Percentiles rank a stretch among this genome's conserved stretches.
Conservation (phyloP, 2,797 vertebrate genomes). For the Schizopygopsis malacanthus region DNA sequence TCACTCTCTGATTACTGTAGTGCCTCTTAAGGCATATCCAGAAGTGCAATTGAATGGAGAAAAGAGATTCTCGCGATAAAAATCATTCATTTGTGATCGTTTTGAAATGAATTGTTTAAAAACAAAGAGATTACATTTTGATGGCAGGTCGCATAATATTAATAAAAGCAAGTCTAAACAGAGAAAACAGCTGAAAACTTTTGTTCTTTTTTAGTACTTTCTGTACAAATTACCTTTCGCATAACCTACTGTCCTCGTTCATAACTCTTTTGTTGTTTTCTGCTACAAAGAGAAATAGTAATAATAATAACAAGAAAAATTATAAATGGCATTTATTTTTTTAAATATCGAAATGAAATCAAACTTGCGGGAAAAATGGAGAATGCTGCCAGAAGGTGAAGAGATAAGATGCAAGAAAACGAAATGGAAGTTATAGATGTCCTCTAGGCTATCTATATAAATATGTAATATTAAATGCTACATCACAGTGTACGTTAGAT, state of each 20-base stretch:
- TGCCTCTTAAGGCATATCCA: conserved; percentile 43
- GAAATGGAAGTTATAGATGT: conserved; percentile 76
- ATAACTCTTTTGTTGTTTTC: conserved; percentile 19
- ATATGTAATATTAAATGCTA: conserved; percentile 75
- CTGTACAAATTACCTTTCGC: neutral
- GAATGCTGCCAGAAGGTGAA: conserved; percentile 74
- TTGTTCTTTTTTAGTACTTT: neutral
- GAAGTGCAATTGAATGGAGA: conserved; percentile 46
- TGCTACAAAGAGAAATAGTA: conserved; percentile 25
- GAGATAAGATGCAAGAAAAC: conserved; percentile 73
- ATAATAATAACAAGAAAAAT: conserved; percentile 54
- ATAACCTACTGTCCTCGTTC: neutral
- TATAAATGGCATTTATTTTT: conserved; percentile 58
- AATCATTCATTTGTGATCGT: neutral
- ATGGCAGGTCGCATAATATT: neutral
- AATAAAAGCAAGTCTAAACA: neutral
- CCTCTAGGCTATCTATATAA: conserved; percentile 73
- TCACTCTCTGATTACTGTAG: conserved; percentile 59
- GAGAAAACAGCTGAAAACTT: neutral
- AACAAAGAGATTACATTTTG: neutral
- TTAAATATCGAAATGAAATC: conserved; percentile 60
- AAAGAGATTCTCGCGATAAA: conserved; percentile 9
- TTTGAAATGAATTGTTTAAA: neutral
- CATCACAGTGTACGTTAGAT: conserved; percentile 64
- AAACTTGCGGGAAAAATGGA: conserved; percentile 69